phyloP scores from a whole-genome alignment of 2,888 invertebrate genomes.

The Hipparchia sbordonii region DNA sequence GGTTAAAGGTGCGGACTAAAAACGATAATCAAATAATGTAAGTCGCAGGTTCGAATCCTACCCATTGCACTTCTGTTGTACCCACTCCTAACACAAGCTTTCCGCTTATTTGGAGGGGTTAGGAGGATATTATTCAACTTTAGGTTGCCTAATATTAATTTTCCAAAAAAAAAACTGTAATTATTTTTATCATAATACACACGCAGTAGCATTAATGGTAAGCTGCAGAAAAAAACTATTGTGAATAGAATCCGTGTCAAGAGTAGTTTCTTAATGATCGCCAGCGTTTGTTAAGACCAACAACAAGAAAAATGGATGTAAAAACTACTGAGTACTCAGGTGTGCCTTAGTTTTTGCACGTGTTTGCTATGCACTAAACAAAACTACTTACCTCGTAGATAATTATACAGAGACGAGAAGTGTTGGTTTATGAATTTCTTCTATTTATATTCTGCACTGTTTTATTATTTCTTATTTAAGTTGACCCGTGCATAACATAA shows the following conservation, averaged over 20 bases:
- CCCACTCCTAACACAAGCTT: too few relatives aligned
- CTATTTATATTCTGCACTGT: too few relatives aligned
- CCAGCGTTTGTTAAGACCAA: conserved; percentile 33
- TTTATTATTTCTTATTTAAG: too few relatives aligned
- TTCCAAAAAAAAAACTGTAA: too few relatives aligned
- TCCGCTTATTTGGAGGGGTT: too few relatives aligned
- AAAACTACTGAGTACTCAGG: conserved; percentile 11
- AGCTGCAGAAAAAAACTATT: conserved; percentile 10
- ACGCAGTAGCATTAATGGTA: not conserved
- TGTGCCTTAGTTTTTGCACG: conserved; percentile 10
- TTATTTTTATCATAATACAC: not conserved
- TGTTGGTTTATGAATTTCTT: too few relatives aligned
- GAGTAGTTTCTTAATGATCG: conserved; percentile 39
- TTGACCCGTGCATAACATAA: not conserved
- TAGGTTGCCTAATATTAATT: too few relatives aligned
- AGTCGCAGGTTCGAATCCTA: too few relatives aligned
- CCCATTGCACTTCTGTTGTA: too few relatives aligned
- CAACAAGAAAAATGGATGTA: conserved; percentile 27
- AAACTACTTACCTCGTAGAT: not conserved
- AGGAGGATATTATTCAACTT: too few relatives aligned
- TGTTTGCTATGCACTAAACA: conserved; percentile 1
- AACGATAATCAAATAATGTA: too few relatives aligned
- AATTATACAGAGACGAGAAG: not conserved
- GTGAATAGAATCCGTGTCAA: conserved; percentile 37
- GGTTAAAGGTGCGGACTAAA: too few relatives aligned